These are phyloP conservation scores for Abramis brama DNA, from an alignment of 2,113 vertebrate species.

Conservation along the genomic window DNA sequence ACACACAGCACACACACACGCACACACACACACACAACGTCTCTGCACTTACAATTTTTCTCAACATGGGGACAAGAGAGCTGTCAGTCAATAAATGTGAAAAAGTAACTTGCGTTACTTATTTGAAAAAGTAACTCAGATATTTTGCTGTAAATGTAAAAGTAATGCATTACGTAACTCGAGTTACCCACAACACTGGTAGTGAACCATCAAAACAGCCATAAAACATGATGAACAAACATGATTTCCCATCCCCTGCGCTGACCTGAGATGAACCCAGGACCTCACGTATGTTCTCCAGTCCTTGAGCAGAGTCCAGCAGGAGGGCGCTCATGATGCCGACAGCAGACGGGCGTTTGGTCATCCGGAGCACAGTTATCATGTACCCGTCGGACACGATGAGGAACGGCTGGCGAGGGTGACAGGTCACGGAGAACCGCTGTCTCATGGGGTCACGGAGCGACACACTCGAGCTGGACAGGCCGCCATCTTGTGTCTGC, in stretches of 20 bases:
- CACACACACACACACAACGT: too few species aligned
- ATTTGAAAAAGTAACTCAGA: too few species aligned
- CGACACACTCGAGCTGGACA: slow-evolving; percentile 85
- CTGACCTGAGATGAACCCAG: slow-evolving; percentile 78
- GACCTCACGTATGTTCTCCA: slow-evolving; percentile 75
- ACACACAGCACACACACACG: too few species aligned
- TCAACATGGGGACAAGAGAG: too few species aligned
- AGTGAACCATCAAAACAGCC: background rate
- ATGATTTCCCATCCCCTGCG: too few species aligned
- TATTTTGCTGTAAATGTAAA: too few species aligned
- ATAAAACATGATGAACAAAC: background rate
- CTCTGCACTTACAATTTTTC: too few species aligned
- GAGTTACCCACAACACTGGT: too few species aligned
- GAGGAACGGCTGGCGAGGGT: slow-evolving; percentile 85
- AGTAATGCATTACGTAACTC: too few species aligned
- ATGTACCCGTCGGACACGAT: slow-evolving; percentile 95
- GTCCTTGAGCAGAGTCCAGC: slow-evolving; percentile 77
- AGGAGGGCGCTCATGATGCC: slow-evolving; percentile 79
- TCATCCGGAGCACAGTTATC: slow-evolving; percentile 83
- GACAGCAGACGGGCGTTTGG: slow-evolving; percentile 75
- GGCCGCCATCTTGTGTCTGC: slow-evolving; percentile 69
- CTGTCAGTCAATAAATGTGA: too few species aligned
- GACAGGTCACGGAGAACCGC: slow-evolving; percentile 89
- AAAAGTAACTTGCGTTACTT: too few species aligned
- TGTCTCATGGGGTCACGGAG: slow-evolving; percentile 84